Base-by-base conservation (phyloP, 2,888 invertebrate species). In the Dasysyrphus albostriatus region DNA sequence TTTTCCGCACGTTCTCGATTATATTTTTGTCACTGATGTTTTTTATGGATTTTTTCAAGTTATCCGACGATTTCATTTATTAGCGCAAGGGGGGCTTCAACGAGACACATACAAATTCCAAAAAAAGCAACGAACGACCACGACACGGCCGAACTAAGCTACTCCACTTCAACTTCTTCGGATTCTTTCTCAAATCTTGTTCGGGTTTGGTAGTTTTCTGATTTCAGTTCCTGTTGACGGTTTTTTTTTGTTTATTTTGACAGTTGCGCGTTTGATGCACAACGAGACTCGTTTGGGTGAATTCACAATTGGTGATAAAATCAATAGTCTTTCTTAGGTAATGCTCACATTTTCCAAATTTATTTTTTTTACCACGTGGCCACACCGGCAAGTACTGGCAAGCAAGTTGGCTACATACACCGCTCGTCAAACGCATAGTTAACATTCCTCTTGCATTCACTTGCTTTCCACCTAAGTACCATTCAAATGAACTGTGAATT, bases 71-170 rank as follows among this genome's bases (percentile, higher is more conserved):
- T 37, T 65, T 49, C 49, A 65, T 49, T 39, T 65, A 65, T 65
- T 6, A 32, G 16, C 49, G 47, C 14, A 47, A 29, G 0, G 10
- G 47, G 34, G 47, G 16, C 37, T 12, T 34, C 47, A 67, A 49
- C 65, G 19, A 49, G 34, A 49, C 16, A 67, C 19, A 67, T 19
- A 61, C 24, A 42, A 42, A 42, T 14, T 14, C 24, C 72, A 65
- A 81, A 84, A 76, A 77, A 72, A 72, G 34, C 67, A 61, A 82
- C 74, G 73, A 74, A 67, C 77, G 63, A 74, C 73, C 73, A 56
- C 85, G 61, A 85, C 81, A 85, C 81, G 81, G 81, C 81, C 82
- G 78, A 77, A 70, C 82, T 73, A 77, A 56, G 59, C 85, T 67
- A 81, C 73, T 69, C 73, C 82, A 69, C 54, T 56, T 73, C 81